These are phyloP conservation scores for Steatornis caripensis DNA, from an alignment of 2,113 vertebrate species.

Conservation along the genomic window DNA sequence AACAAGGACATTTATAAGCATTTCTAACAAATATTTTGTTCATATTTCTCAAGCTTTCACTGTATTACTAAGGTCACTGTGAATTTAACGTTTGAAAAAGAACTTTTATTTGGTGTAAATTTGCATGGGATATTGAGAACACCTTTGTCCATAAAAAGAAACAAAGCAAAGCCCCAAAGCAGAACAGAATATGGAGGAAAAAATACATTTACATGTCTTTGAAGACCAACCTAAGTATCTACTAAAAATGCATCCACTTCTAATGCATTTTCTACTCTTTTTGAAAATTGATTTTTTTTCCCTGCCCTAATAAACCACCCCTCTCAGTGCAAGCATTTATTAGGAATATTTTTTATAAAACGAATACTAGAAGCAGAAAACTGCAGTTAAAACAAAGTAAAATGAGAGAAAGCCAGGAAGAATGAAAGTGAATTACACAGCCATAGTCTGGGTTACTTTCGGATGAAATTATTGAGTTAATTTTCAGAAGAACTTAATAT, in stretches of 20 bases:
- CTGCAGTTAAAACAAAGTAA: neutral
- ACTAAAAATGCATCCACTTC: neutral
- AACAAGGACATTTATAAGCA: neutral
- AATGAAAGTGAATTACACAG: neutral
- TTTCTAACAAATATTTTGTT: conserved; percentile 13
- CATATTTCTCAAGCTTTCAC: neutral
- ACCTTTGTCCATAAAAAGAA: neutral
- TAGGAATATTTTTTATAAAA: neutral
- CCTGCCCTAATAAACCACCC: neutral
- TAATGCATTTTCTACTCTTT: neutral
- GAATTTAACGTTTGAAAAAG: neutral
- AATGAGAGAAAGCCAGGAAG: neutral
- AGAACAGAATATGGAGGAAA: neutral
- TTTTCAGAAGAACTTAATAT: neutral
- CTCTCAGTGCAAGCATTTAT: neutral
- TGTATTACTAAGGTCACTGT: neutral
- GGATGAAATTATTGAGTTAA: neutral
- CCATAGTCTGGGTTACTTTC: neutral
- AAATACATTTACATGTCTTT: neutral
- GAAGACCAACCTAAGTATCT: conserved; percentile 2
- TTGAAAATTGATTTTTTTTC: neutral
- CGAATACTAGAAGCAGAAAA: neutral
- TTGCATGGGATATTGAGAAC: neutral
- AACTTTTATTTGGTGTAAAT: neutral
- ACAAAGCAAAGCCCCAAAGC: neutral